Conservation (phyloP, 2,113 vertebrate genomes). For the Aviceda subcristata region DNA sequence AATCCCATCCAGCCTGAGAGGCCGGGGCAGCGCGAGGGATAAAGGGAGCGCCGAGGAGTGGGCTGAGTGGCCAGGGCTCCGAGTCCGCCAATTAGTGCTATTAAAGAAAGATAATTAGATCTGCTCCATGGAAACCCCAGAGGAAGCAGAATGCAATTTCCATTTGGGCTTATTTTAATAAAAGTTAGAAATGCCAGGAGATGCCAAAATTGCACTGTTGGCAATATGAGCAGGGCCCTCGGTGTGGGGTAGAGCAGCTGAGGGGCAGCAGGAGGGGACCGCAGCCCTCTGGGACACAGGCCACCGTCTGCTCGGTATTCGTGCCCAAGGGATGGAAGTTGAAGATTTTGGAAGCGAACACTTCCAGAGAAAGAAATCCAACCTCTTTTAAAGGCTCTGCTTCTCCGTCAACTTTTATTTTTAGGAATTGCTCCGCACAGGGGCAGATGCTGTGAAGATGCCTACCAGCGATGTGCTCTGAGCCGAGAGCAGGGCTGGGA, state of each 20-base stretch:
- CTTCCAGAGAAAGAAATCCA: background rate
- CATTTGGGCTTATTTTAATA: slow-evolving; percentile 56
- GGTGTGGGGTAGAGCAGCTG: background rate
- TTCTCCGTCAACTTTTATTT: background rate
- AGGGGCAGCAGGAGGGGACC: background rate
- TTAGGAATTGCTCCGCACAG: background rate
- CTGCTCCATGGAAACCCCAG: slow-evolving; percentile 72
- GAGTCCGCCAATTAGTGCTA: slow-evolving; percentile 70
- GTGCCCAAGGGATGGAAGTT: background rate
- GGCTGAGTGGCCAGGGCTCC: slow-evolving; percentile 52
- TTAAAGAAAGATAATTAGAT: slow-evolving; percentile 76
- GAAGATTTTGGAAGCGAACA: background rate
- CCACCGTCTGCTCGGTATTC: background rate
- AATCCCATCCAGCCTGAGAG: slow-evolving; percentile 55
- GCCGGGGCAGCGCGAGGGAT: slow-evolving; percentile 17
- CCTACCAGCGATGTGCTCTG: background rate
- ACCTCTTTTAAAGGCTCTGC: background rate
- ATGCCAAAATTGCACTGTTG: background rate
- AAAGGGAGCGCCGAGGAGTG: slow-evolving; percentile 33
- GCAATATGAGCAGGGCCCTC: background rate
- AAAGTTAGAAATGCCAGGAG: slow-evolving; percentile 16
- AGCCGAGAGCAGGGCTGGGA: background rate
- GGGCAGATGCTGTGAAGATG: background rate
- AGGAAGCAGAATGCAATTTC: slow-evolving; percentile 57
- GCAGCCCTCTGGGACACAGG: background rate